Evolutionary conservation across 2,113 vertebrate genomes (phyloP).

Genomic region (Varanus salvator): DNA sequence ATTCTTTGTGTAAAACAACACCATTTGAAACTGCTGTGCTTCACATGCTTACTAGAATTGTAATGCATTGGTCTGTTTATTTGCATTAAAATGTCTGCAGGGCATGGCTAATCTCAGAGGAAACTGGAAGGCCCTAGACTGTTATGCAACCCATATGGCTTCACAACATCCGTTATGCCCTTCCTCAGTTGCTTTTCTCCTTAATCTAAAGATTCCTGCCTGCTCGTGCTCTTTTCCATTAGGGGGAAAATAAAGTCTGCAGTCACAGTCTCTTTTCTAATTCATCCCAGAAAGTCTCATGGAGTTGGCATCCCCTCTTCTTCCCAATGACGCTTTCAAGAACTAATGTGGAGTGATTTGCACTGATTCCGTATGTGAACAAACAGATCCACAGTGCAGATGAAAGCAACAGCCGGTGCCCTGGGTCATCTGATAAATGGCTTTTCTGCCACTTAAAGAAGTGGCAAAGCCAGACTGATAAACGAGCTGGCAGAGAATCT

Average conservation of each 20-base stretch:
- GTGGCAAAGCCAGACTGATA: conserved; percentile 18
- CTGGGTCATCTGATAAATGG: conserved; percentile 60
- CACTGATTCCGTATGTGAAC: background rate
- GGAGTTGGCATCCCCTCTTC: background rate
- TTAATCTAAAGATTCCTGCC: background rate
- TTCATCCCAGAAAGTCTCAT: background rate
- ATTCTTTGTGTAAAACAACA: no score
- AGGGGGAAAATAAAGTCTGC: background rate
- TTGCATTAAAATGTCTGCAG: no score
- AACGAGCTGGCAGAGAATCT: background rate
- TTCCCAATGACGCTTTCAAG: conserved; percentile 5
- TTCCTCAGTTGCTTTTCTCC: no score
- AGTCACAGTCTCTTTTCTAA: background rate
- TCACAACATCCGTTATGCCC: no score
- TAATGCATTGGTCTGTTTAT: no score
- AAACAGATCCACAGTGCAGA: conserved; percentile 18
- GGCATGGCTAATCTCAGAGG: no score
- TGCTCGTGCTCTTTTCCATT: background rate
- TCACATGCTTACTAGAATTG: no score
- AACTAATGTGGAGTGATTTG: conserved; percentile 32
- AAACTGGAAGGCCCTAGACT: no score
- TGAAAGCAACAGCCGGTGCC: conserved; percentile 47
- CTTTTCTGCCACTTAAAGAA: conserved; percentile 50
- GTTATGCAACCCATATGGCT: no score
- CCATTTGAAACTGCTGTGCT: no score